Evolutionary conservation across 2,888 invertebrate genomes (phyloP).

Genomic region (Lithophane socia): DNA sequence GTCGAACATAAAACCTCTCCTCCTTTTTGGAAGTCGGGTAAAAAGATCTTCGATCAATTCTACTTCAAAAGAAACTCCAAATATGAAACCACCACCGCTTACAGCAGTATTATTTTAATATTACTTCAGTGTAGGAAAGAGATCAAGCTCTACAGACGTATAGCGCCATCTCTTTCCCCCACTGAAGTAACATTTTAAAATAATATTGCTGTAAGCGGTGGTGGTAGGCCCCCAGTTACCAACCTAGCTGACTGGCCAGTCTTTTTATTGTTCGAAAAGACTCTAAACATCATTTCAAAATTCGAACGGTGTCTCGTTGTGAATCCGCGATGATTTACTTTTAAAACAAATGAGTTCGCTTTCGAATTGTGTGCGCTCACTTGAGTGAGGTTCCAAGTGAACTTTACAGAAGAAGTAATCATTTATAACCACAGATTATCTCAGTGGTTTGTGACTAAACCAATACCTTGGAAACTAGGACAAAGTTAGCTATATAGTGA

Average conservation of each 20-base stretch:
- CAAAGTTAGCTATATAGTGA: slow-evolving; percentile 1
- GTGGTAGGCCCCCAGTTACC: no score
- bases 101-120: no score
- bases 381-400: background rate
- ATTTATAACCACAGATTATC: slow-evolving; percentile 13
- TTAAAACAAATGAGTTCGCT: background rate
- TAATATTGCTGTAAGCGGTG: no score
- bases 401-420: background rate
- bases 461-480: slow-evolving; percentile 17
- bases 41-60: background rate
- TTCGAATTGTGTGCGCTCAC: background rate
- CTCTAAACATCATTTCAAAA: background rate
- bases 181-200: no score
- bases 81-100: no score
- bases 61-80: background rate
- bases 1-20: no score
- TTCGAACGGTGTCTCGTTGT: background rate
- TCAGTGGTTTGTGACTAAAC: slow-evolving; percentile 17
- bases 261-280: background rate
- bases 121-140: no score
- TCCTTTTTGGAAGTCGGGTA: no score
- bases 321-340: background rate
- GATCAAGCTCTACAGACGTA: no score
- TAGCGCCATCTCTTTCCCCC: no score
- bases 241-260: background rate